Conservation (phyloP, 2,113 vertebrate genomes). For the Phaethon lepturus region DNA sequence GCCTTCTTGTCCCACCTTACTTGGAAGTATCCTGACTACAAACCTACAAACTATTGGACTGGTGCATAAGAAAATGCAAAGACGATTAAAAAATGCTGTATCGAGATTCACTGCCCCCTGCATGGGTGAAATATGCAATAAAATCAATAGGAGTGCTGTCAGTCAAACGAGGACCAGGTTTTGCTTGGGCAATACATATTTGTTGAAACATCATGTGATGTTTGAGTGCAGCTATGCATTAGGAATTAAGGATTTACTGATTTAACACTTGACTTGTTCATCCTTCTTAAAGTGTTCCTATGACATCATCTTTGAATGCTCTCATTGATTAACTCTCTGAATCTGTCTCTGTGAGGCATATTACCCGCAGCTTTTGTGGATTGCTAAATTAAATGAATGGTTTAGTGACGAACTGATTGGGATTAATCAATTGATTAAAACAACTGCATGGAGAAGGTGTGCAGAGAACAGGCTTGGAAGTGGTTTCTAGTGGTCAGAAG, state of each 20-base stretch:
- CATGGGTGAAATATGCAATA: neutral
- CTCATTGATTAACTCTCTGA: constrained; percentile 16
- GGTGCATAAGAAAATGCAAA: neutral
- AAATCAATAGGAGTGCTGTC: neutral
- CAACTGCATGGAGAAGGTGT: neutral
- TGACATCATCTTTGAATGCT: constrained; percentile 46
- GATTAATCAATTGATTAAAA: constrained; percentile 19
- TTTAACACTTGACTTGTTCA: constrained; percentile 55
- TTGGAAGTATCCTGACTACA: neutral
- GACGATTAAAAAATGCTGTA: neutral
- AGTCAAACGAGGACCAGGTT: neutral
- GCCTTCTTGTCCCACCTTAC: neutral
- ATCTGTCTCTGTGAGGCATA: neutral
- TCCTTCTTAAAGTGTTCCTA: constrained; percentile 42
- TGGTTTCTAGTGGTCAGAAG: neutral
- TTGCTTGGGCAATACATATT: neutral
- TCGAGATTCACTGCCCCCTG: neutral
- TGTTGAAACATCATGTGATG: neutral
- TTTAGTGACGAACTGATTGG: constrained; percentile 9
- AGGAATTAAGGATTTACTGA: constrained; percentile 46
- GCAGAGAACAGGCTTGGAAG: neutral
- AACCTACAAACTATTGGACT: neutral
- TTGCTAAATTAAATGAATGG: constrained; percentile 51
- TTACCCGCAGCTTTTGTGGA: neutral
- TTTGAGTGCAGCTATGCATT: neutral